Evolutionary conservation across 2,888 invertebrate species (phyloP).

Genomic region (Drosophila longiperda): DNA sequence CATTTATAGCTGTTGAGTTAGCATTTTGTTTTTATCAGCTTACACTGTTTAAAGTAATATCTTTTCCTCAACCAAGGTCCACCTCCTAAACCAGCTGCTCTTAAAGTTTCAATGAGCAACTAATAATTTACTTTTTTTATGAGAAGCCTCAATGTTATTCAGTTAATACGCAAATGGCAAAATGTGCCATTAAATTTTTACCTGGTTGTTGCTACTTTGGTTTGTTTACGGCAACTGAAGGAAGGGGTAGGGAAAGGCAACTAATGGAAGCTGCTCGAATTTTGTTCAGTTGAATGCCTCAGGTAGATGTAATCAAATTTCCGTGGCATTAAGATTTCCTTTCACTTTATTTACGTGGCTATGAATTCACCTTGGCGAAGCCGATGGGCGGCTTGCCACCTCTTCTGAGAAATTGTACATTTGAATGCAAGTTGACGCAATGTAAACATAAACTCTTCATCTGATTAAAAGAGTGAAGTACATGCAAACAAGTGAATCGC

Average conservation of each 20-base stretch:
- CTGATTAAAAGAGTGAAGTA: slow-evolving; percentile 15
- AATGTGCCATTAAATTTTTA: slow-evolving; percentile 43
- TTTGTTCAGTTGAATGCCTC: slow-evolving; percentile 29
- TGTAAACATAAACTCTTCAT: slow-evolving; percentile 10
- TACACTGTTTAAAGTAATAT: not conserved
- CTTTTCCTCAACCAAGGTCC: not conserved
- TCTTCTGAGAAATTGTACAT: not conserved
- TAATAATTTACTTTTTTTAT: slow-evolving; percentile 33
- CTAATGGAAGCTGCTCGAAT: slow-evolving; percentile 12
- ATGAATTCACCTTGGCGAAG: slow-evolving; percentile 27
- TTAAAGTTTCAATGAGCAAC: slow-evolving; percentile 10
- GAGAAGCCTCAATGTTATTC: slow-evolving; percentile 15
- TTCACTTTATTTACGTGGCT: slow-evolving; percentile 30
- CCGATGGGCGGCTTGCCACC: not conserved
- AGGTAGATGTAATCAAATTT: slow-evolving; percentile 37
- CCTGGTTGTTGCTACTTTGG: slow-evolving; percentile 26
- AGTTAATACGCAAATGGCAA: slow-evolving; percentile 44
- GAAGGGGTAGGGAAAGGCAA: not conserved
- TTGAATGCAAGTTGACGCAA: slow-evolving; percentile 19
- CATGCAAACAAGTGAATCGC: not conserved
- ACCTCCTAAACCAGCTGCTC: not conserved
- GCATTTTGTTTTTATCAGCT: not conserved
- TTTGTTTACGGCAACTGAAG: slow-evolving; percentile 18
- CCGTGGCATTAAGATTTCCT: slow-evolving; percentile 15
- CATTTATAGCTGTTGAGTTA: not conserved